These are phyloP conservation scores for Schrankia costaestrigalis DNA, from an alignment of 2,888 invertebrate genomes.

Conservation along the genomic window DNA sequence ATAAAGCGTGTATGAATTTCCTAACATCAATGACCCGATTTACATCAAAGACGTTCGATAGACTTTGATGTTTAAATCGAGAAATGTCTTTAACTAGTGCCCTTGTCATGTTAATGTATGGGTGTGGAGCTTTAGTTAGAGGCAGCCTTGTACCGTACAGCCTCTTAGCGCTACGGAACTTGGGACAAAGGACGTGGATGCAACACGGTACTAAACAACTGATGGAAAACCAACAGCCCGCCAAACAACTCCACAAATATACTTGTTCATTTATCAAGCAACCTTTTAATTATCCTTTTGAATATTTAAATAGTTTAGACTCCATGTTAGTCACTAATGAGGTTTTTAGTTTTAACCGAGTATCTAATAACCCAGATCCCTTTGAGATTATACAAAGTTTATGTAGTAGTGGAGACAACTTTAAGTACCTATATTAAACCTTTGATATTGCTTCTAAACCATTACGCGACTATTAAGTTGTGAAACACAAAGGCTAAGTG, in stretches of 20 bases:
- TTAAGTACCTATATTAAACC: slow-evolving; percentile 25
- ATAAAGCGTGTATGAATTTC: slow-evolving; percentile 42
- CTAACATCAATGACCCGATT: slow-evolving; percentile 66
- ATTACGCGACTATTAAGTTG: slow-evolving; percentile 24
- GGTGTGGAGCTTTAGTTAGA: slow-evolving; percentile 47
- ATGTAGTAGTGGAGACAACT: slow-evolving; percentile 20
- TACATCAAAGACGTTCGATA: slow-evolving; percentile 66
- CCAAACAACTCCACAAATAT: slow-evolving; percentile 11
- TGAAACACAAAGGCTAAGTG: slow-evolving; percentile 18
- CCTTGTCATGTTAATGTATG: slow-evolving; percentile 52
- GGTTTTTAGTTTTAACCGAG: slow-evolving; percentile 19
- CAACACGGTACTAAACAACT: slow-evolving; percentile 32
- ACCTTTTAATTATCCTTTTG: slow-evolving; percentile 3
- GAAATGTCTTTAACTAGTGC: slow-evolving; percentile 54
- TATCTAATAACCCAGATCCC: slow-evolving; percentile 18
- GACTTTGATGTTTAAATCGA: slow-evolving; percentile 72
- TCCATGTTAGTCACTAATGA: slow-evolving; percentile 20
- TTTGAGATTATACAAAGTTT: slow-evolving; percentile 27
- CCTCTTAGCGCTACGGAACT: slow-evolving; percentile 45
- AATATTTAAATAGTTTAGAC: slow-evolving; percentile 10
- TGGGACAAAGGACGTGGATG: slow-evolving; percentile 45
- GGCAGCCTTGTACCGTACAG: slow-evolving; percentile 44
- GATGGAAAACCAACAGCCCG: slow-evolving; percentile 49
- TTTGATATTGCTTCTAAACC: slow-evolving; percentile 21
- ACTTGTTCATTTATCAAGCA: slow-evolving; percentile 5